Base-by-base conservation (phyloP, 2,888 invertebrate species). In the Horisme vitalbata region DNA sequence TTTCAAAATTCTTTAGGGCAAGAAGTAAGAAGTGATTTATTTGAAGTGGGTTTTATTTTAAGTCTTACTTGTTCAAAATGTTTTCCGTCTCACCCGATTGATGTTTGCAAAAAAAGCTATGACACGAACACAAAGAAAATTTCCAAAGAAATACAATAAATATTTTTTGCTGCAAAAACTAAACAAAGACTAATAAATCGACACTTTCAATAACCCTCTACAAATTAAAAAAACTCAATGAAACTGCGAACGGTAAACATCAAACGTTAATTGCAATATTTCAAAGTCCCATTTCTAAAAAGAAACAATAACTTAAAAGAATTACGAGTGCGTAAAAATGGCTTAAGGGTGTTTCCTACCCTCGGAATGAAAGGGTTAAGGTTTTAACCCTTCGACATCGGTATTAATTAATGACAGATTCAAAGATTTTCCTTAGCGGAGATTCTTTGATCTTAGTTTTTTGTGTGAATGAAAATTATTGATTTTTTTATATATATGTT, bases 231-330 rank as follows among this genome's bases (percentile, higher is more conserved):
- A 41, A 44, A 30, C 14, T 31, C 44, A 21, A 45, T 43, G 11
- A 30, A 45, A 63, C 59, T 61, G 51, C 54, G 53, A 60, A 62
- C 43, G 64, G 57, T 73, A 69, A 79, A 82, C 79, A 79, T 82
- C 84, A 85, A 85, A 84, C 75, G 72, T 49, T 78, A 80, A 83
- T 78, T 73, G 71, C 71, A 75, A 86, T 87, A 83, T 80, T 78
- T 87, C 86, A 84, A 80, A 79, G 86, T 80, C 83, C 59, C 61
- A 52, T 70, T 63, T 63, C 69, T 65, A 71, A 80, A 84, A 80
- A 79, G 80, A 84, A 88, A 87, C 86, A 87, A 87, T 86, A 83
- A 83, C 72, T 84, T 71, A 66, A 80, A 82, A 76, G 78, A 80
- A 77, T 75, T 77, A 71, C 60, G 72, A 73, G 78, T 73, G 81